These are phyloP conservation scores for Oncorhynchus tshawytscha DNA, from an alignment of 2,113 vertebrate genomes.

Conservation along the genomic window DNA sequence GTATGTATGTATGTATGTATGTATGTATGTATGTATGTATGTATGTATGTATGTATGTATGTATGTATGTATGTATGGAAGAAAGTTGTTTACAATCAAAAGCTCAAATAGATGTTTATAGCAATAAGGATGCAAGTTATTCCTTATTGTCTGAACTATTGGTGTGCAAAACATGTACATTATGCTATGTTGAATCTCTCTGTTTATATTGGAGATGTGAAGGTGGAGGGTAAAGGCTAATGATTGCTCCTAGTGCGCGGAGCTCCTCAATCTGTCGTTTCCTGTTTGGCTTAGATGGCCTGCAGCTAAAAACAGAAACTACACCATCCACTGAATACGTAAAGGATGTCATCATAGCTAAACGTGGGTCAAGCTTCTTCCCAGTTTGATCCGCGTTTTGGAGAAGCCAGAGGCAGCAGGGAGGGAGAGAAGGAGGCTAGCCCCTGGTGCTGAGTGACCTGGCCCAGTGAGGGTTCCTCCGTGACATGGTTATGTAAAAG, in stretches of 20 bases:
- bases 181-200: background rate
- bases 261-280: background rate
- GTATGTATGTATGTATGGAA: slow-evolving; percentile 1
- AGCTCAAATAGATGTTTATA: too few species aligned
- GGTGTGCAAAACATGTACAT: too few species aligned
- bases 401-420: background rate
- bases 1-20: too few species aligned
- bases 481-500: slow-evolving; percentile 39
- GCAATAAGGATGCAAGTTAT: background rate
- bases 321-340: background rate
- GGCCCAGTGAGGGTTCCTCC: background rate
- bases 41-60: too few species aligned
- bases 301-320: background rate
- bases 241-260: slow-evolving; percentile 13
- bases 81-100: too few species aligned
- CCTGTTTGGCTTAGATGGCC: background rate
- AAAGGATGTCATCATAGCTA: background rate
- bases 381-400: background rate
- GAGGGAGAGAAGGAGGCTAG: background rate
- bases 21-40: too few species aligned
- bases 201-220: background rate
- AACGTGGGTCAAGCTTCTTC: background rate
- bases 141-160: too few species aligned
- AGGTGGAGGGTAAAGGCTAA: background rate
- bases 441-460: background rate